Evolutionary conservation across 2,888 invertebrate genomes (phyloP).

Genomic region (Pemphredon lugubris): DNA sequence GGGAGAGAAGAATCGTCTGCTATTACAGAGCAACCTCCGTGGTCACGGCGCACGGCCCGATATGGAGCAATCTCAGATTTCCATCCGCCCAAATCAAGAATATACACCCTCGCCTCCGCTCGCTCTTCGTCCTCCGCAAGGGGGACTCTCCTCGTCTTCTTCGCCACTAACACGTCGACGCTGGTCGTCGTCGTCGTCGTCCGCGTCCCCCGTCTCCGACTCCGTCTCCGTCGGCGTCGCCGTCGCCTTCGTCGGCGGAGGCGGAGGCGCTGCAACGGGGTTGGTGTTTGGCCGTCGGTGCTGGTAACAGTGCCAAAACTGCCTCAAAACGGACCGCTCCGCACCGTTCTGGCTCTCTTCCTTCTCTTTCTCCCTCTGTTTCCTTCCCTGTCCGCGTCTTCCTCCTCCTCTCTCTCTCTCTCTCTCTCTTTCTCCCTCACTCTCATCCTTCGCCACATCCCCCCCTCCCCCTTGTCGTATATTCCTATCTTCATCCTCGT

Average conservation of each 20-base stretch:
- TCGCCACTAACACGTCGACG: slow-evolving; percentile 17
- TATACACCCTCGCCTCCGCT: slow-evolving; percentile 81
- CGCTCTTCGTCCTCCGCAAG: slow-evolving; percentile 53
- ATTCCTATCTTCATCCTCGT: slow-evolving; percentile 4
- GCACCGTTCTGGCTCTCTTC: slow-evolving; percentile 17
- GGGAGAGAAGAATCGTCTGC: slow-evolving; percentile 62
- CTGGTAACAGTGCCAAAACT: slow-evolving; percentile 74
- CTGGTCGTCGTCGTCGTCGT: slow-evolving; percentile 24
- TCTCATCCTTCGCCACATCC: slow-evolving; percentile 15
- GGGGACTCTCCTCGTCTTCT: slow-evolving; percentile 42
- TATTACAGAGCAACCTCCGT: slow-evolving; percentile 76
- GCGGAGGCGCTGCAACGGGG: slow-evolving; percentile 63
- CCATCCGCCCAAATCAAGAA: slow-evolving; percentile 86
- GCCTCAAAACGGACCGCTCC: slow-evolving; percentile 70
- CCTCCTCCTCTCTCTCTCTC: slow-evolving; percentile 21
- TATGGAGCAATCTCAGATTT: slow-evolving; percentile 88
- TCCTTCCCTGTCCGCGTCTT: slow-evolving; percentile 9
- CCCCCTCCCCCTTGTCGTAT: slow-evolving; percentile 10
- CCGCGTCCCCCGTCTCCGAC: slow-evolving; percentile 34
- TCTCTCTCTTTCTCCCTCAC: slow-evolving; percentile 4
- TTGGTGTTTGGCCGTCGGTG: slow-evolving; percentile 66
- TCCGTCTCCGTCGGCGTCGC: slow-evolving; percentile 15
- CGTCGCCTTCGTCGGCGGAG: slow-evolving; percentile 46
- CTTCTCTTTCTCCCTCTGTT: slow-evolving; percentile 22
- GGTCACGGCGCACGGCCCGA: slow-evolving; percentile 83